Evolutionary conservation across 2,113 vertebrate species (phyloP), one percentile per base, ranked within the genome.

Genomic region (Larimichthys crocea): DNA sequence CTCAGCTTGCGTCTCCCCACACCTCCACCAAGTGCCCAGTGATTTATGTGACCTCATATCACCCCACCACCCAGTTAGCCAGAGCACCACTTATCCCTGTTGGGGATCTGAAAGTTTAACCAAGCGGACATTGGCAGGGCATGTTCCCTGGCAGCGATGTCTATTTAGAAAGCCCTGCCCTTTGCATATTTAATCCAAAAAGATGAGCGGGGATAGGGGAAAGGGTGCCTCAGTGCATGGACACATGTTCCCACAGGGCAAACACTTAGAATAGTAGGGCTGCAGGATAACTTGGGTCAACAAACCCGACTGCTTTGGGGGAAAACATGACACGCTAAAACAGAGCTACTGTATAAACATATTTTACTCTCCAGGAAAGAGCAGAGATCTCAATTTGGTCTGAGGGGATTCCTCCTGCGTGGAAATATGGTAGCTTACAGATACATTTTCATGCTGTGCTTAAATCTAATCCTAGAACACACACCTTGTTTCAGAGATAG

Each of bases 171-270:
- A 85, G 74, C 64, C 42, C 57, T 78, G 64, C 65, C 67, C 44
- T 67, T 74, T 92, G 79, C 79, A 93, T 91, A 80, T 91, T 89
- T 92, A 90, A 94, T 88, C 71, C 48, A 46, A 69, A 86, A 74
- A 86, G 86, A 86, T 75, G 74, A 86, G 79, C 50, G 26, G 53
- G 74, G 59, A 83, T 53, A 53, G 60, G 50, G 79, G 10, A 78
- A 70, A 75, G 40, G 75, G 26, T 46, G 66, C 64, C 76, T 88
- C 62, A 49, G 62, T 57, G 61, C 65, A 72, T 63, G 62, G 72
- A 88, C 74, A 81, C 80, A 82, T 82, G 83, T 86, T 80, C 72
- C 9, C 31, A 61, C 48, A 48, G 60, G 75, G 66, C 73, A 62
- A 59, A 74, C 59, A 70, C 85, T 82, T 86, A 61, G 74, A 75